Percentiles rank a stretch among this genome's conserved stretches.
Conservation (phyloP, 1,140 invertebrate species). For the Kradibia gibbosae region DNA sequence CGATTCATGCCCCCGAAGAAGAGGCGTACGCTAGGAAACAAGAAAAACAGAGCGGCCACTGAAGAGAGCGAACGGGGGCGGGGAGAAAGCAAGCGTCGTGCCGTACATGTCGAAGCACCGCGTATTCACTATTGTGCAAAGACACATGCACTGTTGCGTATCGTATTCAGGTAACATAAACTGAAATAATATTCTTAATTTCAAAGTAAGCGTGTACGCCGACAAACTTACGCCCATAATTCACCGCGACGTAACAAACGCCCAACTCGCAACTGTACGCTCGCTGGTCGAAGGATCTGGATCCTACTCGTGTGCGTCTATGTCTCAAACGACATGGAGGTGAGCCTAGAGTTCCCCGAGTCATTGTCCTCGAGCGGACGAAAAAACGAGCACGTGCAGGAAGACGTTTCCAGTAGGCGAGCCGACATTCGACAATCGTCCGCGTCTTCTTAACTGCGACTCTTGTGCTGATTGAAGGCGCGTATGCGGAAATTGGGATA, state of each 20-base stretch:
- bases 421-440: neutral
- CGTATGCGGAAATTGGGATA: too few species aligned
- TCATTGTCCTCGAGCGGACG: neutral
- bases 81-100: neutral
- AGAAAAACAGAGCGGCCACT: too few species aligned
- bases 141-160: neutral
- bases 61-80: too few species aligned
- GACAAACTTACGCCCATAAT: neutral
- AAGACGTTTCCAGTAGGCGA: neutral
- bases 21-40: too few species aligned
- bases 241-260: slow-evolving; percentile 14
- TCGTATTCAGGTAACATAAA: slow-evolving; percentile 21
- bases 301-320: slow-evolving; percentile 3
- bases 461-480: too few species aligned
- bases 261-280: neutral
- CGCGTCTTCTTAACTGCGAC: neutral
- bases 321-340: neutral
- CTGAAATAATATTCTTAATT: slow-evolving; percentile 24
- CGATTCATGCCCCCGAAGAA: too few species aligned
- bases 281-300: neutral
- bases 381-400: neutral
- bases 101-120: slow-evolving; percentile 11
- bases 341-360: neutral
- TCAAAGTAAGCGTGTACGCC: slow-evolving; percentile 8
- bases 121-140: neutral